Percentiles rank a stretch among this genome's conserved stretches.
Evolutionary conservation across 2,888 invertebrate species (phyloP).

Genomic region (Cosmia pyralina): DNA sequence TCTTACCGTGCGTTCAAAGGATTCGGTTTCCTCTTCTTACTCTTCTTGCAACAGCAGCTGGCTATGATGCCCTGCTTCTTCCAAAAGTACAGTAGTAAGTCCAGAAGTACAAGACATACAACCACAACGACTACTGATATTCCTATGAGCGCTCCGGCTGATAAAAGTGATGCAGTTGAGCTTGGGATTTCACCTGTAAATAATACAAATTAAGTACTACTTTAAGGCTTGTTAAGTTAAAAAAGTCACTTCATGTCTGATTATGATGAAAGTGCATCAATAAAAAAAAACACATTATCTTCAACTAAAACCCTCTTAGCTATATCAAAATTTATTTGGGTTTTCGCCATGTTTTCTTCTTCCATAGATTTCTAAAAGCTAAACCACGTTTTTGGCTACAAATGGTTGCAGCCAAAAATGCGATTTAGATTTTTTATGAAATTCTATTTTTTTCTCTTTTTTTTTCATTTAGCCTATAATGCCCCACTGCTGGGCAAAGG

Average conservation of each 20-base stretch:
- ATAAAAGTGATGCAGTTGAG: slow-evolving; percentile 80
- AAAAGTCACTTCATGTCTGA: background rate
- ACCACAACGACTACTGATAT: slow-evolving; percentile 95
- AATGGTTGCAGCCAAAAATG: background rate
- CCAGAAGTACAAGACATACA: slow-evolving; percentile 94
- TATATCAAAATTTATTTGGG: background rate
- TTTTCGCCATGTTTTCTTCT: background rate
- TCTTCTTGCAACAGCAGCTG: slow-evolving; percentile 91
- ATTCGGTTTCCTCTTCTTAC: slow-evolving; percentile 84
- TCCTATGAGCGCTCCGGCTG: slow-evolving; percentile 94
- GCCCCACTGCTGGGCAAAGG: background rate
- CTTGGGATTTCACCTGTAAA: slow-evolving; percentile 24
- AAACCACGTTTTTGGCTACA: background rate
- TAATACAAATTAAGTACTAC: background rate
- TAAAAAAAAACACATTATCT: background rate
- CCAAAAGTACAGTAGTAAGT: slow-evolving; percentile 93
- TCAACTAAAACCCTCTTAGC: background rate
- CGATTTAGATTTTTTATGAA: no score
- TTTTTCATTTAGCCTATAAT: background rate
- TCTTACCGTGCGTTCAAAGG: slow-evolving; percentile 84
- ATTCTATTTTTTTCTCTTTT: no score
- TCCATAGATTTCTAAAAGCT: background rate
- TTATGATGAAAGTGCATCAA: background rate
- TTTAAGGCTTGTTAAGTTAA: background rate
- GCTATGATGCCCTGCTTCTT: slow-evolving; percentile 92